Evolutionary conservation across 2,113 vertebrate genomes (phyloP), one percentile per base, ranked within the genome.

Genomic region (Meleagris gallopavo): DNA sequence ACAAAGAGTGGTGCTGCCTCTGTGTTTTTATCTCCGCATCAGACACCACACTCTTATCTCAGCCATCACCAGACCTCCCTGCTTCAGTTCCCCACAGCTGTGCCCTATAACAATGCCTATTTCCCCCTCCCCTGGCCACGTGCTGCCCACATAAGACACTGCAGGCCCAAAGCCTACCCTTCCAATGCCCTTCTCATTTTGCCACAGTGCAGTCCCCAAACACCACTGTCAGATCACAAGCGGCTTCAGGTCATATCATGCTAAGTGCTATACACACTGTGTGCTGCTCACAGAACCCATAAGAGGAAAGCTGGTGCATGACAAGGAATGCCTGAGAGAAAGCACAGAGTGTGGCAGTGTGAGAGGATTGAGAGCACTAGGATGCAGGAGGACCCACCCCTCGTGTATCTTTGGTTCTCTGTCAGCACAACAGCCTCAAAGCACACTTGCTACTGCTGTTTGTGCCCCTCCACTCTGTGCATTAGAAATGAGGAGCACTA

Each of bases 321-420:
- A 32, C 66, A 79, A 71, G 22, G 87, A 83, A 89, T 15, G 21
- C 16, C 34, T 83, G 48, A 77, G 38, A 40, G 52, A 65, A 80
- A 83, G 67, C 78, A 8, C 4, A 77, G 91, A 64, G 61, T n/a
- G 62, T 77, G 84, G 20, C 45, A 13, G 94, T 25, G n/a, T 12
- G 62, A 75, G 14, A n/a, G 30, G 41, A 79, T 3, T 0, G 2
- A 57, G 10, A 52, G 77, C 57, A 89, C n/a, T 30, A 64, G 6
- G 7, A 57, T 0, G 0, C 34, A 69, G 50, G 61, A 62, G 21
- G 67, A 73, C 22, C 60, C 4, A 50, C 17, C 3, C 1, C 3
- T 61, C 10, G 65, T 30, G 7, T 71, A 67, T 61, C 34, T 81
- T 48, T 54, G 64, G 17, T n/a, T 89, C 72, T 78, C 19, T 60